These are phyloP conservation scores for Sciaenops ocellatus DNA, from an alignment of 2,797 vertebrate species.

Conservation along the genomic window DNA sequence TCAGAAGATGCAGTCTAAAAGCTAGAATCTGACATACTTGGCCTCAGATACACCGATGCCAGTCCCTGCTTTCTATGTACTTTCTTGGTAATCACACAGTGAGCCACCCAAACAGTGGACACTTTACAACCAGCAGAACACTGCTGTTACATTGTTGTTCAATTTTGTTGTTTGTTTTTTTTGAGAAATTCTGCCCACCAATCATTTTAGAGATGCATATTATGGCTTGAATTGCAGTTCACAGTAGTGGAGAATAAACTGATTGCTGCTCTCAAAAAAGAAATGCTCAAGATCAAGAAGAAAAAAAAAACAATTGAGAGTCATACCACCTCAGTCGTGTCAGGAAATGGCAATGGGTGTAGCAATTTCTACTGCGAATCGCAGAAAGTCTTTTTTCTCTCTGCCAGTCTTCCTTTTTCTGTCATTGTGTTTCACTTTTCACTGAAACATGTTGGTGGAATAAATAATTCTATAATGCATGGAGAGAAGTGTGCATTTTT, in stretches of 20 bases:
- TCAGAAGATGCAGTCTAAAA: too few species aligned
- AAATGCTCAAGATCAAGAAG: slow-evolving; percentile 7
- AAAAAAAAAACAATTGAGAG: slow-evolving; percentile 16
- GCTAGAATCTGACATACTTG: too few species aligned
- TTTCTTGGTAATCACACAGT: too few species aligned
- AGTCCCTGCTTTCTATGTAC: too few species aligned
- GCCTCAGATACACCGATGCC: too few species aligned
- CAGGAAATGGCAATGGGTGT: slow-evolving; percentile 54
- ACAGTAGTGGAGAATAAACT: neutral
- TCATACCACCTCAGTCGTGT: slow-evolving; percentile 28
- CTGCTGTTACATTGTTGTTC: neutral
- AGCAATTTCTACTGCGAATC: slow-evolving; percentile 6
- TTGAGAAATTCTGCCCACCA: neutral
- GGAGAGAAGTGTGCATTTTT: slow-evolving; percentile 44
- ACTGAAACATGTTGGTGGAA: slow-evolving; percentile 61
- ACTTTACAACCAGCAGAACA: neutral
- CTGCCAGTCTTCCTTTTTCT: slow-evolving; percentile 48
- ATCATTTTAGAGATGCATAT: neutral
- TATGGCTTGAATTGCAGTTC: neutral
- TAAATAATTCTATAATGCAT: slow-evolving; percentile 47
- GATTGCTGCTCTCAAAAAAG: neutral
- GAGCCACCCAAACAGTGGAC: too few species aligned
- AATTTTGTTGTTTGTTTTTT: neutral
- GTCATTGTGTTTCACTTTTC: slow-evolving; percentile 38
- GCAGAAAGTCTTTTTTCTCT: slow-evolving; percentile 38